These are phyloP conservation scores for Megaceryle maxima DNA, from an alignment of 2,113 vertebrate genomes.

Conservation along the genomic window DNA sequence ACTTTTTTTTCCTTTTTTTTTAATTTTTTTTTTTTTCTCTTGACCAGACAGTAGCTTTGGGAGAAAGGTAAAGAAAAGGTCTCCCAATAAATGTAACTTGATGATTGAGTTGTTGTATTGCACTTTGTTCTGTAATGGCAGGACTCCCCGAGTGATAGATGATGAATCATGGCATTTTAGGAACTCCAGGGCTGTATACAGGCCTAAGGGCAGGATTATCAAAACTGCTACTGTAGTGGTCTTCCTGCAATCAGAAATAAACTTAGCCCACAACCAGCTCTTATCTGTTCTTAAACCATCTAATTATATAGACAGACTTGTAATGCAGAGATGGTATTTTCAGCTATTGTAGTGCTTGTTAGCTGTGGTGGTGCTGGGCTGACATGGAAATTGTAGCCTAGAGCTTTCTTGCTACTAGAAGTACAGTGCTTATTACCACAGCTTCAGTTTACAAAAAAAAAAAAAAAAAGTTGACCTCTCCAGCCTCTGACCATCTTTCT, in stretches of 20 bases:
- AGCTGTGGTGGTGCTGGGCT: background rate
- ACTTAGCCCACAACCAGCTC: background rate
- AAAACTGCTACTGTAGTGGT: background rate
- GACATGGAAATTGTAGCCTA: background rate
- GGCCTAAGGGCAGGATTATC: background rate
- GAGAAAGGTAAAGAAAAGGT: constrained; percentile 15
- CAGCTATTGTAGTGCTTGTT: background rate
- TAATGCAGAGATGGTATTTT: background rate
- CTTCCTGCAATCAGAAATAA: background rate
- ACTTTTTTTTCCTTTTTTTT: background rate
- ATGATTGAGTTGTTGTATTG: constrained; percentile 10
- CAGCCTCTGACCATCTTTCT: background rate
- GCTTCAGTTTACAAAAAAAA: background rate
- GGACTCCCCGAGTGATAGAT: background rate
- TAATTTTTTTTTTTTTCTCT: background rate
- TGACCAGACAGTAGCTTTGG: background rate
- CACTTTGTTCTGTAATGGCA: background rate
- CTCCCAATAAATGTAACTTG: background rate
- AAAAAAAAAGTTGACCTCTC: background rate
- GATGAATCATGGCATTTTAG: constrained; percentile 31
- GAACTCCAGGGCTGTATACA: background rate
- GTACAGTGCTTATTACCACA: background rate
- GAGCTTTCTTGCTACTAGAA: background rate
- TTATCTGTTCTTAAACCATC: background rate
- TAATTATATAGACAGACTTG: background rate